Conservation (phyloP, 1,140 invertebrate genomes). For the Trichoplusia ni region DNA sequence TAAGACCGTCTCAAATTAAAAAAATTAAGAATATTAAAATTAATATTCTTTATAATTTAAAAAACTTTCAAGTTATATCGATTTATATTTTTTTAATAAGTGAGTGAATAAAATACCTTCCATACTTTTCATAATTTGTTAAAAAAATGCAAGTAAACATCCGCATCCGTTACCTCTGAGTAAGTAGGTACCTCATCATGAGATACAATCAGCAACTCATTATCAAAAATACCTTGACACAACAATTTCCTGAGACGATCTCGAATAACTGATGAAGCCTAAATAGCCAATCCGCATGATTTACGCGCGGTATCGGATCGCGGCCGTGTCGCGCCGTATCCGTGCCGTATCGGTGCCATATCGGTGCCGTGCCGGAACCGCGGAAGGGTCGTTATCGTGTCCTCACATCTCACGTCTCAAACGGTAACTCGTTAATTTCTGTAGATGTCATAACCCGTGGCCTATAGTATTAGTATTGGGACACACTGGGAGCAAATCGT, state of each 20-base stretch:
- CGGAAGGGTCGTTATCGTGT: constrained; percentile 41
- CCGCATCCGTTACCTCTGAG: too few species aligned
- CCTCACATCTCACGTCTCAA: constrained; percentile 42
- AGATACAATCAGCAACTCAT: too few species aligned
- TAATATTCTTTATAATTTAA: too few species aligned
- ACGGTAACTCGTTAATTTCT: constrained; percentile 50
- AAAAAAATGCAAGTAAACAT: too few species aligned
- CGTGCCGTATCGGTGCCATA: constrained; percentile 16
- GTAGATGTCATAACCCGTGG: constrained; percentile 39
- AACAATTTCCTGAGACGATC: constrained; percentile 15
- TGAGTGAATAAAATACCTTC: too few species aligned
- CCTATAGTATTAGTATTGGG: background rate
- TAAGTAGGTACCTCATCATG: too few species aligned
- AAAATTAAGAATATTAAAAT: too few species aligned
- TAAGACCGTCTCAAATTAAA: too few species aligned
- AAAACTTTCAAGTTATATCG: too few species aligned
- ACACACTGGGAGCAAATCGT: constrained; percentile 20
- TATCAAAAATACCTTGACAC: constrained; percentile 20
- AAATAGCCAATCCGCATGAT: constrained; percentile 34
- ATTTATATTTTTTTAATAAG: background rate
- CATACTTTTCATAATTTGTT: too few species aligned
- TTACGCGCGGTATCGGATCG: constrained; percentile 36
- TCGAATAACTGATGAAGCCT: constrained; percentile 8
- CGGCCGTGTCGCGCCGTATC: constrained; percentile 20
- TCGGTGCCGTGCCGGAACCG: constrained; percentile 29